phyloP scores from a whole-genome alignment of 1,140 invertebrate genomes.

The Magallana gigas region DNA sequence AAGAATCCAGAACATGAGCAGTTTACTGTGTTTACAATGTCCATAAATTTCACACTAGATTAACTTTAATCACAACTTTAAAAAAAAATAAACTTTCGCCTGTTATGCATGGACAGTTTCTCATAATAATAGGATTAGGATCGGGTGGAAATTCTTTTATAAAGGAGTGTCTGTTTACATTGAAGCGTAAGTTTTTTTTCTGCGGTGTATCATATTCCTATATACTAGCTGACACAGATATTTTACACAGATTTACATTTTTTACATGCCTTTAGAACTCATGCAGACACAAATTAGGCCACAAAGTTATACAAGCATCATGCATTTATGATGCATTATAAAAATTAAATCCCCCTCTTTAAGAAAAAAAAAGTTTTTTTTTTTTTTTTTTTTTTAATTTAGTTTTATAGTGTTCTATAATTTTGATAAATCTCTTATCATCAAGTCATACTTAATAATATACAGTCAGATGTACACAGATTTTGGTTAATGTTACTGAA shows the following conservation, averaged over 20 bases:
- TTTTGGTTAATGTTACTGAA: too few relatives aligned
- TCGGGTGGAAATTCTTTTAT: neutral
- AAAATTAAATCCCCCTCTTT: too few relatives aligned
- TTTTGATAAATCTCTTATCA: too few relatives aligned
- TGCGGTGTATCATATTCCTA: neutral
- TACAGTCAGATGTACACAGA: too few relatives aligned
- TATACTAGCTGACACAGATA: neutral
- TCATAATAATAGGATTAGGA: constrained; percentile 1
- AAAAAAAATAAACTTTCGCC: neutral
- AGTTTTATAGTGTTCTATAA: too few relatives aligned
- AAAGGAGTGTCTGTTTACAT: neutral
- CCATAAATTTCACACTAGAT: constrained; percentile 23
- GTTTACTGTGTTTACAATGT: constrained; percentile 1
- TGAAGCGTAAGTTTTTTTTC: neutral
- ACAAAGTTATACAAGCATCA: too few relatives aligned
- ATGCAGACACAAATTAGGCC: too few relatives aligned
- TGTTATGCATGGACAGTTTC: neutral
- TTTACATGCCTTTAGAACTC: too few relatives aligned
- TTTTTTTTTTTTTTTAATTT: too few relatives aligned
- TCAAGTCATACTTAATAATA: too few relatives aligned
- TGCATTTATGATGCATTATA: too few relatives aligned
- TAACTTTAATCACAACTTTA: constrained; percentile 14
- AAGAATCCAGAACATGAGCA: neutral
- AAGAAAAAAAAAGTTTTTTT: too few relatives aligned
- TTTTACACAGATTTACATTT: neutral